These are phyloP conservation scores for Zaprionus camerounensis DNA, from an alignment of 1,140 invertebrate genomes.

Conservation along the genomic window DNA sequence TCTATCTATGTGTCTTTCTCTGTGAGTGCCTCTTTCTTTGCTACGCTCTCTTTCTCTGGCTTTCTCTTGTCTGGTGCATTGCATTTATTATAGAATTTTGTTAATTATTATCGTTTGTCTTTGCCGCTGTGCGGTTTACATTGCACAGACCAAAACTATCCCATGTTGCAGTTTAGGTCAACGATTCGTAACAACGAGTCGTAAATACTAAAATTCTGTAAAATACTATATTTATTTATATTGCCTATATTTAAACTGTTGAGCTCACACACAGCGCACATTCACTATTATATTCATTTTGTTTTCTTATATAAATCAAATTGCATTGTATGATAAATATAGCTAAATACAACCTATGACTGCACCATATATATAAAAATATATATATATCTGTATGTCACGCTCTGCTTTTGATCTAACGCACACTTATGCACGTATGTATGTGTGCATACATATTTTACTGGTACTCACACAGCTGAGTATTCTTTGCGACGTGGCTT, in stretches of 20 bases:
- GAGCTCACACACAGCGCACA: not conserved
- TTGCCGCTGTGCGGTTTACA: not conserved
- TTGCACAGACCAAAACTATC: constrained; percentile 14
- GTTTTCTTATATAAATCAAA: constrained; percentile 9
- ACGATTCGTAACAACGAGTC: constrained; percentile 29
- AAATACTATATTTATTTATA: constrained; percentile 12
- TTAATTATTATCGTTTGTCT: constrained; percentile 29
- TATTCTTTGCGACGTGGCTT: not conserved
- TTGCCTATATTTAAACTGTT: constrained; percentile 9
- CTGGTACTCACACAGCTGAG: constrained; percentile 12
- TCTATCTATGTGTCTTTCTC: no score
- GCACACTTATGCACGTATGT: not conserved
- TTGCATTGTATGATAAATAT: constrained; percentile 3
- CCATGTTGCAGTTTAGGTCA: constrained; percentile 27
- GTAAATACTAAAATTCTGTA: not conserved
- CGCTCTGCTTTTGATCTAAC: not conserved
- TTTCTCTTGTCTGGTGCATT: constrained; percentile 27
- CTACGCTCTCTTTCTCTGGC: constrained; percentile 15
- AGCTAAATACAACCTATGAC: not conserved
- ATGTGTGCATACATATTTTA: not conserved
- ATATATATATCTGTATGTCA: not conserved
- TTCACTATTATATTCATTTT: not conserved
- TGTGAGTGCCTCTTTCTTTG: constrained; percentile 1
- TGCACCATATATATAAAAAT: not conserved
- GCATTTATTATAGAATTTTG: constrained; percentile 32